phyloP scores from a whole-genome alignment of 2,888 invertebrate species.

The Eilema griseolum region DNA sequence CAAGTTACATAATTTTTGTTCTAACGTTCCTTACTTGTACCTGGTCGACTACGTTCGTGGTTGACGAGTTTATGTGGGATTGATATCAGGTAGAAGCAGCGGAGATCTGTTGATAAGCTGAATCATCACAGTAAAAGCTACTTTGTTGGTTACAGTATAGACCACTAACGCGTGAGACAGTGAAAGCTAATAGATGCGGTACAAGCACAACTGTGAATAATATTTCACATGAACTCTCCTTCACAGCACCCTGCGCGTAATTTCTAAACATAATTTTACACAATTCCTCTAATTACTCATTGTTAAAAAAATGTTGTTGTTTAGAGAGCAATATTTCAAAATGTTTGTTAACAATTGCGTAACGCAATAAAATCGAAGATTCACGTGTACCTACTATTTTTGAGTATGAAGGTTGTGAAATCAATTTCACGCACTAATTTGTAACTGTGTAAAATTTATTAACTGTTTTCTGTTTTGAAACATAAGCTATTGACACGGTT shows the following conservation, averaged over 20 bases:
- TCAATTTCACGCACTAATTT: constrained; percentile 2
- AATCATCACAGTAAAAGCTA: constrained; percentile 50
- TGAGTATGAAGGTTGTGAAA: neutral
- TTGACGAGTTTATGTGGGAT: constrained; percentile 26
- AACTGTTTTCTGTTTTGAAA: neutral
- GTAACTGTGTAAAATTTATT: neutral
- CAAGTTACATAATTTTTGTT: constrained; percentile 13
- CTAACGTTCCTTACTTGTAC: neutral
- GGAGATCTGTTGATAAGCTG: constrained; percentile 49
- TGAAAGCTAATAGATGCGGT: constrained; percentile 69
- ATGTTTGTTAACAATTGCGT: constrained; percentile 7
- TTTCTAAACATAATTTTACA: constrained; percentile 50
- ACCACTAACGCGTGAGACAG: constrained; percentile 68
- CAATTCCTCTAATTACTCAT: constrained; percentile 46
- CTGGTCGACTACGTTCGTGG: neutral
- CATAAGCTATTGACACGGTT: neutral
- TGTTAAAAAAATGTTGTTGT: constrained; percentile 33
- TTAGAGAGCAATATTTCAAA: constrained; percentile 24
- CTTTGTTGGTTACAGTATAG: constrained; percentile 33
- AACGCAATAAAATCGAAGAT: neutral
- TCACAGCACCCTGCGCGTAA: constrained; percentile 58
- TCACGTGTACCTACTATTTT: neutral
- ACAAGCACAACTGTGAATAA: constrained; percentile 63
- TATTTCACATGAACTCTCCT: constrained; percentile 73
- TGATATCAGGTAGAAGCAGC: constrained; percentile 30